Base-by-base conservation (phyloP, 2,797 vertebrate genomes). In the Bovichtus variegatus region DNA sequence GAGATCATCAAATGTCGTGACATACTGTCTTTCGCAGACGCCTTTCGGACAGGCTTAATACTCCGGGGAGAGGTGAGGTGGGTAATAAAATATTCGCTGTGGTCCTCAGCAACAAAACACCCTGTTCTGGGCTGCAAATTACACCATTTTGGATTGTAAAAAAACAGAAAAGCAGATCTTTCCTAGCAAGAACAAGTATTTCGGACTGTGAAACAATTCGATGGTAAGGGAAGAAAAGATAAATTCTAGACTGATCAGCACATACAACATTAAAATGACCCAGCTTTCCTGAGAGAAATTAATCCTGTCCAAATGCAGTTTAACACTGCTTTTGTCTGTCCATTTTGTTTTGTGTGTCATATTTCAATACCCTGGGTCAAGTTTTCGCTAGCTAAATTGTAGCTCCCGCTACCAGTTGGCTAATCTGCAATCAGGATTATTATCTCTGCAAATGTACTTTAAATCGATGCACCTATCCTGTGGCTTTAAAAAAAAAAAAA, bases 361-460 rank as follows among this genome's bases (percentile, higher is more conserved):
- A 16, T 62, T 54, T 36, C 21, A 51, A 59, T 23, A 21, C 11
- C n/a, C 16, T 16, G 8, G 8, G 21, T 66, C 11, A 36, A 1
- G 13, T 61, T 72, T 49, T n/a, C n/a, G n/a, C n/a, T n/a, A 43
- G 16, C 41, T 13, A 0, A 49, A 51, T n/a, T n/a, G 15, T n/a
- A 23, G 11, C 23, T 51, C 19, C 27, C 50, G 15, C 9, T 53
- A 49, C 29, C 1, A 11, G 66, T 53, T 36, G 7, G 1, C 12
- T 46, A 36, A 76, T 29, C 36, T 71, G 47, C 46, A 13, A 78
- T 66, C 9, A 41, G 53, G 9, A 40, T 63, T 41, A n/a, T 65
- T 68, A 60, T 51, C 34, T 9, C 31, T 60, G 74, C 10, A 74
- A 23, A 55, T 73, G 71, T 83, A 81, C 58, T 46, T 65, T 8